These are phyloP conservation scores for Xestia ashworthii DNA, from an alignment of 2,888 invertebrate genomes.

Conservation along the genomic window DNA sequence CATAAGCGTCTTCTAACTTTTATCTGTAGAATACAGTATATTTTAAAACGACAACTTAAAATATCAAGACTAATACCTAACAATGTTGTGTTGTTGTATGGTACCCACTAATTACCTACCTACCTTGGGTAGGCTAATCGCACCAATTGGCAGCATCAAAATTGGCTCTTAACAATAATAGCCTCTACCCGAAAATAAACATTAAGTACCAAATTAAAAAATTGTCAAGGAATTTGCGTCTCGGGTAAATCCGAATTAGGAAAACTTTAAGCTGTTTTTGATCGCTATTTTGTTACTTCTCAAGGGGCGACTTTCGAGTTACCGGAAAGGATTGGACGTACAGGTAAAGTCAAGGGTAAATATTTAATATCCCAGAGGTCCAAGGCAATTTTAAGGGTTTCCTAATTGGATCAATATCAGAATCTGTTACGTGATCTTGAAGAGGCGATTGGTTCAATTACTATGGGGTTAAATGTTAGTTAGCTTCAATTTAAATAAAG, in stretches of 20 bases:
- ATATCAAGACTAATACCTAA: not conserved
- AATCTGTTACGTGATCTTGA: constrained; percentile 43
- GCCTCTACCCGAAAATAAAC: constrained; percentile 10
- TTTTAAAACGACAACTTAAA: not conserved
- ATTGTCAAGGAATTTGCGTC: constrained; percentile 1
- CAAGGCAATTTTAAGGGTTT: constrained; percentile 48
- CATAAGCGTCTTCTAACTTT: not conserved
- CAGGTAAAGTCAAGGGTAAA: constrained; percentile 36
- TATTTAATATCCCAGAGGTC: constrained; percentile 48
- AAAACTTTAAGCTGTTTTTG: constrained; percentile 35
- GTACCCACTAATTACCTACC: too few relatives aligned
- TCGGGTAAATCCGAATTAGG: not conserved
- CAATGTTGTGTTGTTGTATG: too few relatives aligned
- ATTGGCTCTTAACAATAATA: constrained; percentile 29
- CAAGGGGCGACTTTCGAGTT: constrained; percentile 6
- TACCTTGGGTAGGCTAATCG: not conserved
- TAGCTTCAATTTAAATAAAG: not conserved
- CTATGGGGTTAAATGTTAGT: constrained; percentile 5
- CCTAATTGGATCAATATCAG: constrained; percentile 52
- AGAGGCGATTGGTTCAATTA: constrained; percentile 28
- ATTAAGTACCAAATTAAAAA: constrained; percentile 19
- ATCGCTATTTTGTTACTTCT: constrained; percentile 21
- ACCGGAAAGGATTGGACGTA: constrained; percentile 12
- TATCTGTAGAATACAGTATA: not conserved
- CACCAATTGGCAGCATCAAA: constrained; percentile 10